phyloP scores from a whole-genome alignment of 1,140 invertebrate species.

The Drusus annulatus region DNA sequence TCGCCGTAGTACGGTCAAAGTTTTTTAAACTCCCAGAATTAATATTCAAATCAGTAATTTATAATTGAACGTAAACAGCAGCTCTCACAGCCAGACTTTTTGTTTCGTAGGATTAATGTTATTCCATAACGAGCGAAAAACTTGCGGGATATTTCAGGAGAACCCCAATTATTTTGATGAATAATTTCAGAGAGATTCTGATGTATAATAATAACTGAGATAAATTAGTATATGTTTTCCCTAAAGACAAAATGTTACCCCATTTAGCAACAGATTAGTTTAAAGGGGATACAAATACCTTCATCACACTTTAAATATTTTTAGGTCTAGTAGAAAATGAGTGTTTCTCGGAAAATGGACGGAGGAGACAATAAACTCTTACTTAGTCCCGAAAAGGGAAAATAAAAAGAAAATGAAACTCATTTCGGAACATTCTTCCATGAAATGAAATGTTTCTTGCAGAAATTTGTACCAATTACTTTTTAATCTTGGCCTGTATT shows the following conservation, averaged over 20 bases:
- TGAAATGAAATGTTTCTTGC: constrained; percentile 48
- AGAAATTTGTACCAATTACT: constrained; percentile 46
- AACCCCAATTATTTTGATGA: constrained; percentile 28
- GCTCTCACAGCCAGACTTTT: constrained; percentile 24
- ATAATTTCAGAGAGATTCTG: background rate
- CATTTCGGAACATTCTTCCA: constrained; percentile 39
- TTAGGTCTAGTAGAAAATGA: constrained; percentile 21
- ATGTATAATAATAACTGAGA: no score
- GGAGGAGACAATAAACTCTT: constrained; percentile 31
- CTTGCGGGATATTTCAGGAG: background rate
- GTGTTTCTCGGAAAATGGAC: constrained; percentile 18
- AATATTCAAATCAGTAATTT: constrained; percentile 11
- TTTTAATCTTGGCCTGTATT: constrained; percentile 44
- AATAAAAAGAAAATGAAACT: constrained; percentile 46
- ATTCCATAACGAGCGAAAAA: constrained; percentile 19
- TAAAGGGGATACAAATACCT: background rate
- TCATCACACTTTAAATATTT: constrained; percentile 17
- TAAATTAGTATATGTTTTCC: no score
- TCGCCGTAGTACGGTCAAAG: no score
- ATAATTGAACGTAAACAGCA: background rate
- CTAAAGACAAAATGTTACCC: no score
- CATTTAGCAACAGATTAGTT: background rate
- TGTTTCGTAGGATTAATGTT: constrained; percentile 8
- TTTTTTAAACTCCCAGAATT: background rate
- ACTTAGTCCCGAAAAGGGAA: constrained; percentile 37